These are phyloP conservation scores for Amblyraja radiata DNA, from an alignment of 2,797 vertebrate species.

Conservation along the genomic window DNA sequence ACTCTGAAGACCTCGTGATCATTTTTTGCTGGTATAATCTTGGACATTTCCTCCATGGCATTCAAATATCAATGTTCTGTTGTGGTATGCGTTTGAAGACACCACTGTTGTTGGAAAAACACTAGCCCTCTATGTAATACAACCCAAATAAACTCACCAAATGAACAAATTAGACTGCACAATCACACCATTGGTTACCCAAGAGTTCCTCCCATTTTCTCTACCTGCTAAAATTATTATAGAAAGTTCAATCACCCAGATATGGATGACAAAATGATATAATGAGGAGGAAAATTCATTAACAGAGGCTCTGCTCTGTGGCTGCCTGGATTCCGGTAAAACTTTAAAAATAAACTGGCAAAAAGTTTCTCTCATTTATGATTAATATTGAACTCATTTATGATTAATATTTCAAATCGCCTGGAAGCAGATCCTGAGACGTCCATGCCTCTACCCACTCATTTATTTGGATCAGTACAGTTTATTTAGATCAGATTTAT, in stretches of 20 bases:
- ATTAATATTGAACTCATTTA: background rate
- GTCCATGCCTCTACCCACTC: background rate
- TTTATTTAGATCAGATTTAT: too few species aligned
- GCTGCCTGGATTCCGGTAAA: background rate
- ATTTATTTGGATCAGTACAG: background rate
- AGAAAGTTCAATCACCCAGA: background rate
- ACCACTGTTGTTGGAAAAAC: background rate
- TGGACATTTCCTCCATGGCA: background rate
- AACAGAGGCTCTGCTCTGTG: background rate
- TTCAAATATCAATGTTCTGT: background rate
- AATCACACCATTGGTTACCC: background rate
- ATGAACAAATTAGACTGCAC: background rate
- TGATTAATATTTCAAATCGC: background rate
- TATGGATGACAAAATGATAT: background rate
- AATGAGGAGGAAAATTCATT: background rate
- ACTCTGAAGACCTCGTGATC: background rate
- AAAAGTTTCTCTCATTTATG: background rate
- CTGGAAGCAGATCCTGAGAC: background rate
- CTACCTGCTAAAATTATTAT: background rate
- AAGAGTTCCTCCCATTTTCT: background rate
- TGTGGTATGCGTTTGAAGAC: background rate
- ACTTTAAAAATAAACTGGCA: background rate
- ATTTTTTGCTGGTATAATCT: background rate
- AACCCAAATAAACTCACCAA: constrained; percentile 5
- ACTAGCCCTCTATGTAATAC: background rate